A percentile compares a stretch with the other conserved stretches of the same genome.
Conservation (phyloP, 1,140 invertebrate species). For the Augochlora pura region DNA sequence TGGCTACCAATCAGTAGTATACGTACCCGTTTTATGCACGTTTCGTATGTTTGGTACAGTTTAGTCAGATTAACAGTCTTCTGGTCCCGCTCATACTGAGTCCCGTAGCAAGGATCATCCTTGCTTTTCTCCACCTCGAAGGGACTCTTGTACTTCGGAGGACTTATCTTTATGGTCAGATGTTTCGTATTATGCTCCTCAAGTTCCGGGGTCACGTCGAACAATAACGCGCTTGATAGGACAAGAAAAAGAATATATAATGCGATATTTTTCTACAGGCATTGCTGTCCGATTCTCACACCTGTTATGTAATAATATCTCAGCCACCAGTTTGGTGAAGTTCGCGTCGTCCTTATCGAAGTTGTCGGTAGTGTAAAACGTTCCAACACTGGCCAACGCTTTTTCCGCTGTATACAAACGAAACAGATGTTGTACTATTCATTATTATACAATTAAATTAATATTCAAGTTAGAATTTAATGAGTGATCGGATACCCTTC, state of each 20-base stretch:
- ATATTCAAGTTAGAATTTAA: slow-evolving; percentile 1
- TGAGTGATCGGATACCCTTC: background rate
- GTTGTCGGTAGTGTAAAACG: slow-evolving; percentile 44
- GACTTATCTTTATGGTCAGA: slow-evolving; percentile 62
- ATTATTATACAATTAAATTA: slow-evolving; percentile 13
- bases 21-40: slow-evolving; percentile 54
- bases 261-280: slow-evolving; percentile 25
- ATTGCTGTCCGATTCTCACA: slow-evolving; percentile 7
- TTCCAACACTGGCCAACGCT: slow-evolving; percentile 42
- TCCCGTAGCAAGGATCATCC: slow-evolving; percentile 46
- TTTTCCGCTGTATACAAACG: slow-evolving; percentile 49
- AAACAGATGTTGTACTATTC: slow-evolving; percentile 13
- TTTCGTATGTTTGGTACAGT: slow-evolving; percentile 57
- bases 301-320: slow-evolving; percentile 47
- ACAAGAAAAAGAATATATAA: background rate
- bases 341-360: slow-evolving; percentile 15
- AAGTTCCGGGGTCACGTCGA: slow-evolving; percentile 64
- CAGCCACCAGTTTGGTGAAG: slow-evolving; percentile 57
- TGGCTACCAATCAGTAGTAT: background rate
- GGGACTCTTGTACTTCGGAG: slow-evolving; percentile 36
- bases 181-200: slow-evolving; percentile 47
- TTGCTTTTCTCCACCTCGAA: slow-evolving; percentile 18
- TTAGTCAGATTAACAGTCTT: slow-evolving; percentile 48
- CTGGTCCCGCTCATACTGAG: slow-evolving; percentile 9
- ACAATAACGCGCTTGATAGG: slow-evolving; percentile 61